A percentile compares a stretch with the other conserved stretches of the same genome.
These are phyloP conservation scores for Antitype chi DNA, from an alignment of 2,888 invertebrate species.

Conservation along the genomic window DNA sequence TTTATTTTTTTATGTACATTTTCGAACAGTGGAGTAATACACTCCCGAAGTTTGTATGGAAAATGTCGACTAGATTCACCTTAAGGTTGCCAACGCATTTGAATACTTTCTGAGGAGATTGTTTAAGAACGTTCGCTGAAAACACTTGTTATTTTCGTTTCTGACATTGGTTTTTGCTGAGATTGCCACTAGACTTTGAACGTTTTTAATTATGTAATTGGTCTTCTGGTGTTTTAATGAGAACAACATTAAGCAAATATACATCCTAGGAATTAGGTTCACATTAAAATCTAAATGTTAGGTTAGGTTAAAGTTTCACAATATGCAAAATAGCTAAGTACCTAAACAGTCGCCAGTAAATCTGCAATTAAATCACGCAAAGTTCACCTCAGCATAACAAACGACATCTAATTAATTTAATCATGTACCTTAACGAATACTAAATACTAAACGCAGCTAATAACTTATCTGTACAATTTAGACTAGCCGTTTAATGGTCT, in stretches of 20 bases:
- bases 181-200: background rate
- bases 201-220: too few relatives aligned
- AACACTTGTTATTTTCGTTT: too few relatives aligned
- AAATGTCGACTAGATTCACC: too few relatives aligned
- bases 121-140: too few relatives aligned
- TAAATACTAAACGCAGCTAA: constrained; percentile 24
- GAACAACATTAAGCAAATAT: background rate
- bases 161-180: background rate
- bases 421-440: constrained; percentile 22
- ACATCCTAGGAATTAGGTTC: background rate
- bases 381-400: constrained; percentile 13
- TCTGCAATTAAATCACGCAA: background rate
- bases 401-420: constrained; percentile 36
- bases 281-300: background rate
- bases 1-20: too few relatives aligned
- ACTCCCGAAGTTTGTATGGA: too few relatives aligned
- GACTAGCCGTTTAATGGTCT: constrained; percentile 32
- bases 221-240: background rate
- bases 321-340: background rate
- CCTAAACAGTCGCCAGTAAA: background rate
- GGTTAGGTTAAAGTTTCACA: background rate
- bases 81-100: too few relatives aligned
- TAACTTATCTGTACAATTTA: constrained; percentile 36
- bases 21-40: too few relatives aligned
- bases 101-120: too few relatives aligned